These are phyloP conservation scores for Oithona nana DNA, from an alignment of 2,888 invertebrate species.

Conservation along the genomic window DNA sequence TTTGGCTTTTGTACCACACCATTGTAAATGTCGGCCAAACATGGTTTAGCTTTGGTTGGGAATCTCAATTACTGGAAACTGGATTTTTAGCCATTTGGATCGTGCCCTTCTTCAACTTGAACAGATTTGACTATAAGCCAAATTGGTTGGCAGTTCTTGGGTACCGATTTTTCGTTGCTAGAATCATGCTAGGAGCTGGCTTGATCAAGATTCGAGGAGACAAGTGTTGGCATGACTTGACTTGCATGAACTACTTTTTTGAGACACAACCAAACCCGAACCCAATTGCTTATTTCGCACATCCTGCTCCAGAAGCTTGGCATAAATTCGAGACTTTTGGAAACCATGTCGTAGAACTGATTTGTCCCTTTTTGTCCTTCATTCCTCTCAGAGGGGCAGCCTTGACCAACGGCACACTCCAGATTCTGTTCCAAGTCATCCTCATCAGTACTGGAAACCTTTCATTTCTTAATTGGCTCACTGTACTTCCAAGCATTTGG, in stretches of 20 bases:
- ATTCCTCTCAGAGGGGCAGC: constrained; percentile 34
- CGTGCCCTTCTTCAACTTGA: constrained; percentile 37
- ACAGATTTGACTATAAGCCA: constrained; percentile 19
- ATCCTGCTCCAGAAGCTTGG: constrained; percentile 43
- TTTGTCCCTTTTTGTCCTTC: constrained; percentile 50
- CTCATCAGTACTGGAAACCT: constrained; percentile 55
- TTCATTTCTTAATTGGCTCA: constrained; percentile 46
- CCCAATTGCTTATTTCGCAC: constrained; percentile 48
- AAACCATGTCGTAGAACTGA: constrained; percentile 43
- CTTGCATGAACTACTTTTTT: constrained; percentile 45
- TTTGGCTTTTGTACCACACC: constrained; percentile 52
- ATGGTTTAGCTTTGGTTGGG: constrained; percentile 55
- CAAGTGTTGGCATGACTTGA: constrained; percentile 56
- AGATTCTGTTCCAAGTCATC: constrained; percentile 40
- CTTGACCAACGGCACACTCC: constrained; percentile 18
- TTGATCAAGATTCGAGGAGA: constrained; percentile 46
- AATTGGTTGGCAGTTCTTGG: constrained; percentile 41
- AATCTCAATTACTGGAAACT: constrained; percentile 48
- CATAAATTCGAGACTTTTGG: constrained; percentile 40
- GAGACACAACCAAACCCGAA: constrained; percentile 55
- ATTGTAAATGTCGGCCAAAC: constrained; percentile 41
- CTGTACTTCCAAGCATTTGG: constrained; percentile 28
- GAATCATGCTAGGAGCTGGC: constrained; percentile 49
- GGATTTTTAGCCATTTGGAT: constrained; percentile 46
- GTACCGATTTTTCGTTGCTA: constrained; percentile 49